Base-by-base conservation (phyloP, 2,797 vertebrate species). In the Xenentodon cancila region DNA sequence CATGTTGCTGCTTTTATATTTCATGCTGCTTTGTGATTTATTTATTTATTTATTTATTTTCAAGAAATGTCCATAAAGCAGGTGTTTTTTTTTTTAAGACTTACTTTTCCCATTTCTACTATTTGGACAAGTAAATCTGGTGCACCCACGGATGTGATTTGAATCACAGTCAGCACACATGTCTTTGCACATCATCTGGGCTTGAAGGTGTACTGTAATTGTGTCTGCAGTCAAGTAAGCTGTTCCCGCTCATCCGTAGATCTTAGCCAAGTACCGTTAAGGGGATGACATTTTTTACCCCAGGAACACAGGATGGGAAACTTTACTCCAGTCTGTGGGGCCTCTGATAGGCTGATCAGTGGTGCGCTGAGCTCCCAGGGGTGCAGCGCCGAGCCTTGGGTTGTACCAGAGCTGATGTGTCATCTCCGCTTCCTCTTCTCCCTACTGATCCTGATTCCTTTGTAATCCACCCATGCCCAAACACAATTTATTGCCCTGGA, bases 381-480 rank as follows among this genome's bases (percentile, higher is more conserved):
- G 86, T 80, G 67, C 30, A 78, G 55, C 59, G 12, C 22, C 62
- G 66, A 81, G 59, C 75, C 67, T 25, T 73, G 44, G 64, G 80
- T 75, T 75, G 73, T 52, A 64, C 54, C 59, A 73, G 53, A 76
- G 63, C 63, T 73, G 40, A 60, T 59, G 68, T 76, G 57, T 74
- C 53, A 70, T 82, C 58, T 78, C 65, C 68, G 64, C 59, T 79
- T 68, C 53, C 45, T 73, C 62, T 37, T 64, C 66, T 64, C 66
- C 66, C 59, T 59, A 65, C 60, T 77, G 63, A 65, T 83, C 51
- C 70, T 63, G 56, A 80, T 66, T 54, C 59, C 32, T 80, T 81
- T 86, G 73, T 81, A 77, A 88, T 80, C 70, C 69, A 84, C 56
- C 62, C 15, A 30, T 75, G 72, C 74, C 75, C 46, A 65, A 73